A percentile compares a stretch with the other conserved stretches of the same genome.
These are phyloP conservation scores for Neosilurus hyrtlii DNA, from an alignment of 2,797 vertebrate genomes.

Conservation along the genomic window DNA sequence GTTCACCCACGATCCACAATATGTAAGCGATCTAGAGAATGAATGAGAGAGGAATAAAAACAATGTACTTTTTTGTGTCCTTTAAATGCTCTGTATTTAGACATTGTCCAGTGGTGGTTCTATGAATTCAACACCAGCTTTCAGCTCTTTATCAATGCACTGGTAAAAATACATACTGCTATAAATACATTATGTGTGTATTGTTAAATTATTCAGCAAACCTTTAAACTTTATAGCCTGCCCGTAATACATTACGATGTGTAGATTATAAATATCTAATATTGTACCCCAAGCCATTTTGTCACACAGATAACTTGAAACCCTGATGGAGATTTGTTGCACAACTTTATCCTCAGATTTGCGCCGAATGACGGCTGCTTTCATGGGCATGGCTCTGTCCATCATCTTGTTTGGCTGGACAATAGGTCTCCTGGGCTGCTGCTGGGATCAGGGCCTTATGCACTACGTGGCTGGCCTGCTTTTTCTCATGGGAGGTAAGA, in stretches of 20 bases:
- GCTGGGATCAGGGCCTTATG: constrained; percentile 89
- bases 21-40: no score
- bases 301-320: not conserved
- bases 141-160: not conserved
- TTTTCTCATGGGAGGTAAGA: constrained; percentile 89
- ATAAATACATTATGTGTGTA: no score
- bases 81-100: not conserved
- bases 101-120: not conserved
- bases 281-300: not conserved
- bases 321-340: not conserved
- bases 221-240: not conserved
- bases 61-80: not conserved
- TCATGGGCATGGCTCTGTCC: constrained; percentile 88
- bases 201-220: not conserved
- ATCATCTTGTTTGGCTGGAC: constrained; percentile 89
- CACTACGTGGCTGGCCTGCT: constrained; percentile 87
- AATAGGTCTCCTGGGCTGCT: constrained; percentile 83
- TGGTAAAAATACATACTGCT: not conserved
- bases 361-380: constrained; percentile 86
- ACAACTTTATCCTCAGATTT: constrained; percentile 71
- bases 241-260: not conserved
- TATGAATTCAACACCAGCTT: not conserved
- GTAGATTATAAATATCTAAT: not conserved
- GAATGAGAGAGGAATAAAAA: no score
- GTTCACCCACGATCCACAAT: no score